Conservation (phyloP, 1,140 invertebrate genomes). For the Pachyrhynchus sulphureomaculatus region DNA sequence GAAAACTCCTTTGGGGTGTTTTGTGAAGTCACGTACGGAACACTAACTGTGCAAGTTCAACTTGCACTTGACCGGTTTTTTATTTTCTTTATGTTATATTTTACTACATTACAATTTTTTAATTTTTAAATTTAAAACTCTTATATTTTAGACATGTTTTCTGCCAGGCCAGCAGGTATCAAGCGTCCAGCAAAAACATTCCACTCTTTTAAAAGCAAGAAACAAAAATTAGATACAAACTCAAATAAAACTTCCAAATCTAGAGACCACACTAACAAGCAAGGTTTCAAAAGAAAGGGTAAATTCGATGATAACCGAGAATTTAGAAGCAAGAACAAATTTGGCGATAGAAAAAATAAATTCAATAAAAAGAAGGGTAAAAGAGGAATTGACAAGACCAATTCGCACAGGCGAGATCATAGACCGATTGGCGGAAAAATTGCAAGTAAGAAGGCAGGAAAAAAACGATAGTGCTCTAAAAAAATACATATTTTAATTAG, state of each 20-base stretch:
- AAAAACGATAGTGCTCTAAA: background rate
- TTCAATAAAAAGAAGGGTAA: slow-evolving; percentile 15
- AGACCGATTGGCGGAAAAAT: slow-evolving; percentile 36
- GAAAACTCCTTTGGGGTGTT: no score
- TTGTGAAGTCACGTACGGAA: no score
- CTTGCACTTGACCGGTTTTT: no score
- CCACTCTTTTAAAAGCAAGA: slow-evolving; percentile 27
- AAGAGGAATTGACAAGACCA: slow-evolving; percentile 29
- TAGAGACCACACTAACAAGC: background rate
- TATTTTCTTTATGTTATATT: no score
- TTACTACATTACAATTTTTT: no score
- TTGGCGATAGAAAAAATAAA: slow-evolving; percentile 9
- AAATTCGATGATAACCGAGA: background rate
- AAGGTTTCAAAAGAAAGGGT: background rate
- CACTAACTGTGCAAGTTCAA: no score
- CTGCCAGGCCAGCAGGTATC: slow-evolving; percentile 7
- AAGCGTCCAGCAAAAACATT: slow-evolving; percentile 24
- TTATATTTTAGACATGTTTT: slow-evolving; percentile 31
- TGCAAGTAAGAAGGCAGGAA: slow-evolving; percentile 7
- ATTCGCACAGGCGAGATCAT: slow-evolving; percentile 33
- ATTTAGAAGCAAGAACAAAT: background rate
- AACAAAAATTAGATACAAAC: slow-evolving; percentile 2
- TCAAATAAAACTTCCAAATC: no score
- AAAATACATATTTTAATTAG: no score
- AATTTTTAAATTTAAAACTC: no score